Evolutionary conservation across 1,140 invertebrate species (phyloP).

Genomic region (Cylas formicarius): DNA sequence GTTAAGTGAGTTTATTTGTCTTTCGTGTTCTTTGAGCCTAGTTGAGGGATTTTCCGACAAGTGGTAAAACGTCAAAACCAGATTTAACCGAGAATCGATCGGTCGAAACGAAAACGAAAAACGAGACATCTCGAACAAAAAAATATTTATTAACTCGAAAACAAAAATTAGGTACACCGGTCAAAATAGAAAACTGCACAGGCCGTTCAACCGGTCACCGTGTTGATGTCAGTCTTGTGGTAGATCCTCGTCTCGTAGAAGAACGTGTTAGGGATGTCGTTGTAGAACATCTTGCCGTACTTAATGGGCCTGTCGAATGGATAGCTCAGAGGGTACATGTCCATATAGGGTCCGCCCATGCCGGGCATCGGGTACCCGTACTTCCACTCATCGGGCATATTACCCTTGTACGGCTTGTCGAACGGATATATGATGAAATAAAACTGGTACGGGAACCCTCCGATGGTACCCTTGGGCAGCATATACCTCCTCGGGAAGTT

Average conservation of each 20-base stretch:
- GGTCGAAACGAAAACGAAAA: no score
- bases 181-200: no score
- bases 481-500: conserved; percentile 38
- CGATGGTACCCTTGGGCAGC: conserved; percentile 58
- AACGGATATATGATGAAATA: conserved; percentile 55
- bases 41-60: no score
- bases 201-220: no score
- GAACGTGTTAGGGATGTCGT: conserved; percentile 41
- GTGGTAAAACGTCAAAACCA: no score
- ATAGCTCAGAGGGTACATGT: conserved; percentile 38
- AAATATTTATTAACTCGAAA: no score
- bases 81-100: no score
- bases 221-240: conserved; percentile 44
- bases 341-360: conserved; percentile 35
- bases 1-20: no score
- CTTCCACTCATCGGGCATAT: conserved; percentile 17
- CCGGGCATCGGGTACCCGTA: conserved; percentile 40
- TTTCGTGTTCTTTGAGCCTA: no score
- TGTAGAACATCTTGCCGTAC: conserved; percentile 39
- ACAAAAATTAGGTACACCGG: no score
- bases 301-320: conserved; percentile 43
- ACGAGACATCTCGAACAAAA: no score
- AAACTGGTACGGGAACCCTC: conserved; percentile 56
- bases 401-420: conserved; percentile 27
- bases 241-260: conserved; percentile 44